Conservation (phyloP, 2,113 vertebrate species). For the Cepphus grylle region DNA sequence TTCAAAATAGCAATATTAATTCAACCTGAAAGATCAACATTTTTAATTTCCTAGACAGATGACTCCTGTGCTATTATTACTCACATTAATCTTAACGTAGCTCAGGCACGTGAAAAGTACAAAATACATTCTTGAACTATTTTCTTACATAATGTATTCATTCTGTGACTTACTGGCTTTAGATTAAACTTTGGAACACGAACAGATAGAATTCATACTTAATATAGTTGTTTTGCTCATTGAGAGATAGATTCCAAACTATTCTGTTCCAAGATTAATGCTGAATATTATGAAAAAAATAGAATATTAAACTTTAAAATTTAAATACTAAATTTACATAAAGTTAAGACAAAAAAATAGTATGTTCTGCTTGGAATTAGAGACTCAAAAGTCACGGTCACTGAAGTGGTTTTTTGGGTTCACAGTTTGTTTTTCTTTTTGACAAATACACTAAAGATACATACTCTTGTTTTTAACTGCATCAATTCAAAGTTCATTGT, state of each 20-base stretch:
- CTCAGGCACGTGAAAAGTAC: not conserved
- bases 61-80: not conserved
- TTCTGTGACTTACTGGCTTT: not conserved
- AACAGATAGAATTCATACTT: not conserved
- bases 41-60: not conserved
- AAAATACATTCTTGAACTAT: not conserved
- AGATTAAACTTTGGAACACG: not conserved
- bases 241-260: not conserved
- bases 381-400: not conserved
- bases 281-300: not conserved
- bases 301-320: not conserved
- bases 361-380: not conserved
- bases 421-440: not conserved
- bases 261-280: not conserved
- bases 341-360: not conserved
- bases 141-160: not conserved
- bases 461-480: conserved; percentile 78
- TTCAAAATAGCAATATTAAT: not conserved
- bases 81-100: not conserved
- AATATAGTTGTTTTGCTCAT: not conserved
- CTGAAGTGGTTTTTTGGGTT: not conserved
- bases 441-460: conserved; percentile 22
- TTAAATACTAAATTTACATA: not conserved
- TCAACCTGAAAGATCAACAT: not conserved
- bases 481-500: conserved; percentile 76